phyloP scores from a whole-genome alignment of 2,797 vertebrate species.

The Rhinichthys osculus region DNA sequence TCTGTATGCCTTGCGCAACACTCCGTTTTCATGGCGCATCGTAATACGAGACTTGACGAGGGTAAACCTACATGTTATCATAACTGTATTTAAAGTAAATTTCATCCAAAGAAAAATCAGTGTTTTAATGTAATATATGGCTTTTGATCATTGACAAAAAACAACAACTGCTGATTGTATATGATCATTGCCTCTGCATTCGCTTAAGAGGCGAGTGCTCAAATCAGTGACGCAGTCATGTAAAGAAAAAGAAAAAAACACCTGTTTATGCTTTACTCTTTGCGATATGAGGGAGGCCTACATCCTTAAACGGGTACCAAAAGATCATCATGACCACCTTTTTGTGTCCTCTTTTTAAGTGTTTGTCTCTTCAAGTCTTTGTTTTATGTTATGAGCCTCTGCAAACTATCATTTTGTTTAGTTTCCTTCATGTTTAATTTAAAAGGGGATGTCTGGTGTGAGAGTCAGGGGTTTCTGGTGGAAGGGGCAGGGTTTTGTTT shows the following conservation, averaged over 20 bases:
- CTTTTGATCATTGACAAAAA: conserved; percentile 42
- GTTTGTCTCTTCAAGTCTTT: conserved; percentile 52
- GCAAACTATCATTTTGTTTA: conserved; percentile 46
- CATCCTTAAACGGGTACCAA: conserved; percentile 43
- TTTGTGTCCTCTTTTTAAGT: conserved; percentile 33
- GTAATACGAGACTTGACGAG: background rate
- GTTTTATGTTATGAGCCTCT: conserved; percentile 56
- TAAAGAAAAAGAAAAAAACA: background rate
- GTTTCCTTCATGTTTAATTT: conserved; percentile 56
- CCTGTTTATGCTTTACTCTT: conserved; percentile 10
- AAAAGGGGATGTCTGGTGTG: conserved; percentile 56
- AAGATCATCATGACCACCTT: conserved; percentile 34
- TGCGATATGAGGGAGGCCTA: conserved; percentile 24
- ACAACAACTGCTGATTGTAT: conserved; percentile 30
- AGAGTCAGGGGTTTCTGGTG: conserved; percentile 35
- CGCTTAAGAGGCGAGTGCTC: conserved; percentile 3
- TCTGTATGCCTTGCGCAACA: conserved; percentile 9
- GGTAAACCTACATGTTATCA: conserved; percentile 14
- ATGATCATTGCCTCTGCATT: conserved; percentile 10
- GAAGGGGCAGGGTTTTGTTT: conserved; percentile 17
- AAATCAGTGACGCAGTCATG: conserved; percentile 5
- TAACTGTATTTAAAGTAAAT: conserved; percentile 36
- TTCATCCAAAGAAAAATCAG: conserved; percentile 55
- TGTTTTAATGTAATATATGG: conserved; percentile 55
- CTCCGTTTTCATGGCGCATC: conserved; percentile 9